Evolutionary conservation across 2,797 vertebrate species (phyloP), one percentile per base, ranked within the genome.

Genomic region (Clamator glandarius): DNA sequence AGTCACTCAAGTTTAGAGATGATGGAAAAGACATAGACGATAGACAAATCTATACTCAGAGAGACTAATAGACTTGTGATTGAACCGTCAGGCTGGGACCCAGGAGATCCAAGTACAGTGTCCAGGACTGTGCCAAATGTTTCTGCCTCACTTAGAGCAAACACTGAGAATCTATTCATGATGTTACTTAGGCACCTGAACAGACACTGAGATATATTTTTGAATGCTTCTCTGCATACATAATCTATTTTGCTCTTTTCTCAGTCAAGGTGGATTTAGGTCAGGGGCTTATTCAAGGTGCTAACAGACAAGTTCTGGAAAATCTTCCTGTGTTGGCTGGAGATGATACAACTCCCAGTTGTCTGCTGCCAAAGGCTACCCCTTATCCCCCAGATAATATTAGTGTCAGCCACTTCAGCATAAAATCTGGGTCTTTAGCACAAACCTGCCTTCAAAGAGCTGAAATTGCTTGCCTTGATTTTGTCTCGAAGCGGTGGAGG

Each of bases 1-100:
- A 97, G 93, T 93, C 95, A 97, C 92, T 96, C 92, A 94, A 96
- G 95, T 97, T 97, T 96, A 91, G 95, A 93, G 92, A 96, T 94
- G 94, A 96, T 93, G 94, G 94, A 96, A 95, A 96, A 96, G 94
- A 97, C 95, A 24, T 73, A 84, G 25, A 76, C 91, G 91, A 95
- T 93, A 88, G 92, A 88, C 87, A 91, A 94, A 96, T 96, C 95
- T 92, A 88, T 94, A 77, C 77, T 76, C 46, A 23, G 77, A 57
- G 84, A 82, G 75, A 78, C 54, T 67, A 83, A 95, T 50, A 39
- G 63, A 77, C 66, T 66, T 69, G 92, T 78, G 91, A 76, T 33
- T 86, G 87, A 73, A 73, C 54, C 1, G 1, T 52, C 67, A 87
- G 70, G 85, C 59, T 91, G 91, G 87, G 83, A 84, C 91, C 52